Evolutionary conservation across 2,888 invertebrate genomes (phyloP).

Genomic region (Steinernema hermaphroditum): DNA sequence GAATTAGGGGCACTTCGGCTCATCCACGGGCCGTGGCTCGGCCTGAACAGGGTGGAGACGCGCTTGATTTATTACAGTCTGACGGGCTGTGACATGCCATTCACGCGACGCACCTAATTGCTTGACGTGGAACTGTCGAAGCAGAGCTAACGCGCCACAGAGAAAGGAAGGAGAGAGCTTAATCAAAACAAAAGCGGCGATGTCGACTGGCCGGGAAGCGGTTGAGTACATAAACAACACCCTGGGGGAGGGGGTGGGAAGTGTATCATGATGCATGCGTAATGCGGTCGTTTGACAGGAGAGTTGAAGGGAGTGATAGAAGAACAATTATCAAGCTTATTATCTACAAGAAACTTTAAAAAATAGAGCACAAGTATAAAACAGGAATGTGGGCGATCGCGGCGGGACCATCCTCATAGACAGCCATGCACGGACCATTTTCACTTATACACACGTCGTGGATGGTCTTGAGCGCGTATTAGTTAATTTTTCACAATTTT

Average conservation of each 20-base stretch:
- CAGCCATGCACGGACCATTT: too few species aligned
- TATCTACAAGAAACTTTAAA: too few species aligned
- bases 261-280: conserved; percentile 9
- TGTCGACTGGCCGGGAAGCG: not conserved
- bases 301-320: too few species aligned
- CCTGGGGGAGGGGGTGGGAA: not conserved
- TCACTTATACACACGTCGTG: too few species aligned
- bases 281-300: not conserved
- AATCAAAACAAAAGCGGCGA: conserved; percentile 26
- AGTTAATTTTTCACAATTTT: too few species aligned
- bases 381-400: too few species aligned
- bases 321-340: too few species aligned
- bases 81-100: not conserved
- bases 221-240: not conserved
- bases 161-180: not conserved
- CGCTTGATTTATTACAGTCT: not conserved
- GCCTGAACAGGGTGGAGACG: not conserved
- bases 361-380: too few species aligned
- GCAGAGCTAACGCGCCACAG: conserved; percentile 6
- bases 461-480: too few species aligned
- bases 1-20: too few species aligned
- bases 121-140: conserved; percentile 6
- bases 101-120: conserved; percentile 2
- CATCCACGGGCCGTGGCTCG: not conserved
- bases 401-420: too few species aligned